Evolutionary conservation across 2,888 invertebrate genomes (phyloP).

Genomic region (Aquatica leii): DNA sequence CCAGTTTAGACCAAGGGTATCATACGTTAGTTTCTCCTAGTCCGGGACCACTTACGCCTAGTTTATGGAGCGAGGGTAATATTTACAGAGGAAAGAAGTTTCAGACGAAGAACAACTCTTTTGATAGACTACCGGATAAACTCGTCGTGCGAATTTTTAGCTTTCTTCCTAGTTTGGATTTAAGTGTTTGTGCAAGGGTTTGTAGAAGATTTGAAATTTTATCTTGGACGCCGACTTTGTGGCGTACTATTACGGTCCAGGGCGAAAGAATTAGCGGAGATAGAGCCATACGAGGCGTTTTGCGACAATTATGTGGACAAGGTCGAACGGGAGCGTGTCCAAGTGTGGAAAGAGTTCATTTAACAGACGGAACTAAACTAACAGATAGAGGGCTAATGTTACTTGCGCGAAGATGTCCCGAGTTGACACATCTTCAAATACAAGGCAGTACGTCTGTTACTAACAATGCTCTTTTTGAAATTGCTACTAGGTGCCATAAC

Average conservation of each 20-base stretch:
- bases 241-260: constrained; percentile 73
- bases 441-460: constrained; percentile 78
- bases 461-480: constrained; percentile 79
- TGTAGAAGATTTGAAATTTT: constrained; percentile 79
- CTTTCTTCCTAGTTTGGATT: constrained; percentile 74
- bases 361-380: constrained; percentile 75
- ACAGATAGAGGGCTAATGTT: constrained; percentile 81
- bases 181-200: constrained; percentile 78
- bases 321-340: constrained; percentile 73
- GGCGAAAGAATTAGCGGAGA: constrained; percentile 71
- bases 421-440: constrained; percentile 81
- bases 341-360: constrained; percentile 71
- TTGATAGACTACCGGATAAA: constrained; percentile 73
- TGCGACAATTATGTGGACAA: constrained; percentile 71
- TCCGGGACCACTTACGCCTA: constrained; percentile 60
- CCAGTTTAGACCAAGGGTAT: constrained; percentile 82
- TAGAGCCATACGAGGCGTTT: constrained; percentile 70
- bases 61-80: constrained; percentile 57
- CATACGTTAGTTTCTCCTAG: constrained; percentile 76
- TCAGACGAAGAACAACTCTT: constrained; percentile 60
- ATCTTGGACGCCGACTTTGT: constrained; percentile 80
- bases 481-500: constrained; percentile 80
- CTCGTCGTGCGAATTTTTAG: constrained; percentile 74
- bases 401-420: constrained; percentile 81
- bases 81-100: constrained; percentile 53